Evolutionary conservation across 1,140 invertebrate species (phyloP).

Genomic region (Magallana angulata): DNA sequence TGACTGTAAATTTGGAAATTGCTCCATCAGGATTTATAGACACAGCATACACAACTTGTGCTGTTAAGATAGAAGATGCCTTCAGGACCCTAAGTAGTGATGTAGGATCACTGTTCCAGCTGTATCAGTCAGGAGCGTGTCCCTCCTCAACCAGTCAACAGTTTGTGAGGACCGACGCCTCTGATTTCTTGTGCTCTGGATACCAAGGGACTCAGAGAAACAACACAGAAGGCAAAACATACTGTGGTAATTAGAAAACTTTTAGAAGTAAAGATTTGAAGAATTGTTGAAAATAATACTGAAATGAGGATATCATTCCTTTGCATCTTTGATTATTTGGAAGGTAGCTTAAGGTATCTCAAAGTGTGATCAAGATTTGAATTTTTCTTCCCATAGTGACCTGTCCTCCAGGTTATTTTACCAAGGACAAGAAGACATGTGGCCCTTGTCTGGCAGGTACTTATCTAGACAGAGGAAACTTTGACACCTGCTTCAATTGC

Average conservation of each 20-base stretch:
- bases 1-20: conserved; percentile 43
- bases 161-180: neutral
- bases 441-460: conserved; percentile 3
- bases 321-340: too few species aligned
- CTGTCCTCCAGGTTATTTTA: conserved; percentile 43
- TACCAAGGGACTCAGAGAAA: conserved; percentile 33
- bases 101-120: neutral
- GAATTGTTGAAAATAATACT: neutral
- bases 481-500: conserved; percentile 42
- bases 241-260: conserved; percentile 39
- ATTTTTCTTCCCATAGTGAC: neutral
- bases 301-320: neutral
- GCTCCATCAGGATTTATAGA: conserved; percentile 27
- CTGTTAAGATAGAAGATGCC: conserved; percentile 10
- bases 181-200: conserved; percentile 16
- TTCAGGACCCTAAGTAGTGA: neutral
- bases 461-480: conserved; percentile 24
- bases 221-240: conserved; percentile 20
- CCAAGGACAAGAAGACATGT: conserved; percentile 41
- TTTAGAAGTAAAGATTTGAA: neutral
- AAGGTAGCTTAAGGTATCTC: too few species aligned
- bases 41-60: conserved; percentile 28
- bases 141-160: neutral
- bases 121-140: conserved; percentile 5
- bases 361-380: too few species aligned